Percentiles rank a stretch among this genome's conserved stretches.
Conservation (phyloP, 2,888 invertebrate species). For the Tetrapedia diversipes region DNA sequence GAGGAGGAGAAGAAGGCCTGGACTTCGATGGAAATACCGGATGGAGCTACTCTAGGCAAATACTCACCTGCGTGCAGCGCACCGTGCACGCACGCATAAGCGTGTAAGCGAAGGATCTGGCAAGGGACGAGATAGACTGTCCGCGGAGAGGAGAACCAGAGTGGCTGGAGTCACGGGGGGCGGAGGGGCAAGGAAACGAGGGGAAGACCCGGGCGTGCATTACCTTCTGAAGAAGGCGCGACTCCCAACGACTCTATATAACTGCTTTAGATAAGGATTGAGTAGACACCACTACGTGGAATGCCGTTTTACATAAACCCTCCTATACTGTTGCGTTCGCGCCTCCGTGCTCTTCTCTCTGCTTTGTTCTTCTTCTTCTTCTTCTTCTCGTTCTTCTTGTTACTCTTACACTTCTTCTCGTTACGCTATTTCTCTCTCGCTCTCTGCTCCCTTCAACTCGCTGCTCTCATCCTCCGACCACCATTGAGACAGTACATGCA, state of each 20-base stretch:
- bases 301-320: constrained; percentile 77
- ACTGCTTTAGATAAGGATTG: constrained; percentile 79
- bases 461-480: constrained; percentile 56
- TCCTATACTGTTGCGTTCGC: constrained; percentile 49
- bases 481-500: constrained; percentile 57
- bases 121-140: constrained; percentile 51
- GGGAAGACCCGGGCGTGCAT: constrained; percentile 71
- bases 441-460: constrained; percentile 14
- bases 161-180: constrained; percentile 25
- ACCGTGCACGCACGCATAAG: background rate
- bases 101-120: constrained; percentile 39
- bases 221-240: constrained; percentile 79
- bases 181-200: constrained; percentile 34
- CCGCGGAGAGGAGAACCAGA: constrained; percentile 44
- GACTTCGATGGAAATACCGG: constrained; percentile 65
- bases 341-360: constrained; percentile 36
- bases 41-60: constrained; percentile 62
- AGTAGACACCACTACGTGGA: constrained; percentile 75
- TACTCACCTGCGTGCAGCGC: constrained; percentile 51
- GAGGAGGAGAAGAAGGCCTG: no score
- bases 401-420: no score
- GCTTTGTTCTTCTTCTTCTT: constrained; percentile 4
- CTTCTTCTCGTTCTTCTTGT: constrained; percentile 22
- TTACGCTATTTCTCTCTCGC: no score
- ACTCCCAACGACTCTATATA: constrained; percentile 77